Evolutionary conservation across 2,888 invertebrate genomes (phyloP).

Genomic region (Keiferia lycopersicella): DNA sequence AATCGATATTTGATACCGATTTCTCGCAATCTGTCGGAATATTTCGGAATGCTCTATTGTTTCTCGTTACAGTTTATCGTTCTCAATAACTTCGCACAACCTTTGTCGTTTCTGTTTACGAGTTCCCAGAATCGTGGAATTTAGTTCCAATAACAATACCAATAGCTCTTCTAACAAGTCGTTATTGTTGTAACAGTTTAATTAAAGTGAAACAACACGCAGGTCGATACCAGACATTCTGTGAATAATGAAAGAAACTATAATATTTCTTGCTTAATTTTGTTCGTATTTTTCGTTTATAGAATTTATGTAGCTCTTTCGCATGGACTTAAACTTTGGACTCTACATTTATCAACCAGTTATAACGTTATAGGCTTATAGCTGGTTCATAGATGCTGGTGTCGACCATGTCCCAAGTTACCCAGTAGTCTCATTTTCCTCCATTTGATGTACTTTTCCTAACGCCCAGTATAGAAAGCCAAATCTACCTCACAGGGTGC

Average conservation of each 20-base stretch:
- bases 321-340: no score
- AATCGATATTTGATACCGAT: not conserved
- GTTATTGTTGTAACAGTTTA: slow-evolving; percentile 2
- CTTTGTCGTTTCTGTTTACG: slow-evolving; percentile 13
- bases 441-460: no score
- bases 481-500: slow-evolving; percentile 24
- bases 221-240: not conserved
- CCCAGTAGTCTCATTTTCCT: no score
- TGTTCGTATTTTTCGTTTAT: no score
- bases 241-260: no score
- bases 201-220: not conserved
- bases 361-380: no score
- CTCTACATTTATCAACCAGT: no score
- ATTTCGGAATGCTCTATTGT: not conserved
- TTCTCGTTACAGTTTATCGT: not conserved
- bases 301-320: no score
- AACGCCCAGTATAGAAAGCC: not conserved
- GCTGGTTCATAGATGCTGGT: no score
- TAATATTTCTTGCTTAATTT: no score
- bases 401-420: no score
- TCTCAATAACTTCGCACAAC: slow-evolving; percentile 1
- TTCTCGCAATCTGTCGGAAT: not conserved
- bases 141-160: slow-evolving; percentile 17
- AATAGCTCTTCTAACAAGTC: slow-evolving; percentile 10
- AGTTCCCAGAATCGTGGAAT: not conserved